A percentile compares a stretch with the other conserved stretches of the same genome.
Evolutionary conservation across 2,113 vertebrate species (phyloP).

Genomic region (Platycercus adscitus): DNA sequence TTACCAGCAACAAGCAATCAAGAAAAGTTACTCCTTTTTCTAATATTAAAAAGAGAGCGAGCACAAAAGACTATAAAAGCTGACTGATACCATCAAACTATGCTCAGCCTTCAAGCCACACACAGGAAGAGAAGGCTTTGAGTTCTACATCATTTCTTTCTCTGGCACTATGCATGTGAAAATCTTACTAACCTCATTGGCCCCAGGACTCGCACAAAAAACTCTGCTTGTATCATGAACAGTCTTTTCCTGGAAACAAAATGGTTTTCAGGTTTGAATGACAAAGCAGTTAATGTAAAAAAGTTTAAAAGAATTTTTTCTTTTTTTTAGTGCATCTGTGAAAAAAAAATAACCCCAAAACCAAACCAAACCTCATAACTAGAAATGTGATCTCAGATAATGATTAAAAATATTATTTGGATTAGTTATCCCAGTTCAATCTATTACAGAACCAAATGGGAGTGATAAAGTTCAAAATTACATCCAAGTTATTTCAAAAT

Average conservation of each 20-base stretch:
- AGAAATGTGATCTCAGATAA: neutral
- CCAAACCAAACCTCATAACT: neutral
- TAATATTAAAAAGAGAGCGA: neutral
- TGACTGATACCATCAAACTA: neutral
- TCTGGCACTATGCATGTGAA: constrained; percentile 1
- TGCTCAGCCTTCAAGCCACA: neutral
- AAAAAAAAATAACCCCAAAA: neutral
- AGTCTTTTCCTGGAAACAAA: neutral
- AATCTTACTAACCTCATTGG: neutral
- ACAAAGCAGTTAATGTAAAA: neutral
- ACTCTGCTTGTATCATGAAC: neutral
- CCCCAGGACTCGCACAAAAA: neutral
- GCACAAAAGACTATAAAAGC: neutral
- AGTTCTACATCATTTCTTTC: neutral
- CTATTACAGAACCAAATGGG: neutral
- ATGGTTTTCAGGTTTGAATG: neutral
- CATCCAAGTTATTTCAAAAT: neutral
- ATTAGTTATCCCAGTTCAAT: neutral
- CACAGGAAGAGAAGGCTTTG: constrained; percentile 23
- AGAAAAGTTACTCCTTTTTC: neutral
- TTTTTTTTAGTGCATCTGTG: neutral
- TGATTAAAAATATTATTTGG: neutral
- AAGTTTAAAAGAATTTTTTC: neutral
- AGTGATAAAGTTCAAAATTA: neutral
- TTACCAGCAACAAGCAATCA: neutral